phyloP scores from a whole-genome alignment of 1,140 invertebrate species.

The Wiebesia pumilae region DNA sequence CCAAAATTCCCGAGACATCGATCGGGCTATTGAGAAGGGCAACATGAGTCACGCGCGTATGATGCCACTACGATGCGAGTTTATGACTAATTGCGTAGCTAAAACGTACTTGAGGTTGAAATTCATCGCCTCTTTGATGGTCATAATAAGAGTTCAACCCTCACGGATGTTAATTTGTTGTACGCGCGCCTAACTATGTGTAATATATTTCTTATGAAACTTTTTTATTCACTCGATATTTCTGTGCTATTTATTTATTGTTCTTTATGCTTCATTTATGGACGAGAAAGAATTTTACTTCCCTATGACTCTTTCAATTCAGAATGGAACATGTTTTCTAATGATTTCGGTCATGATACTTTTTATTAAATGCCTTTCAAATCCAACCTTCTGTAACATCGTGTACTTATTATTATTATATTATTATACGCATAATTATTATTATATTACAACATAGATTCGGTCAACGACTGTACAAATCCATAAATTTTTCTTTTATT shows the following conservation, averaged over 20 bases:
- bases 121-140: constrained; percentile 35
- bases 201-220: neutral
- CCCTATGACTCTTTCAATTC: neutral
- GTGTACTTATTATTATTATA: no score
- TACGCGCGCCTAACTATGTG: neutral
- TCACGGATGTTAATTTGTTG: neutral
- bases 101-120: constrained; percentile 7
- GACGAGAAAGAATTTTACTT: neutral
- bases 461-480: no score
- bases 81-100: constrained; percentile 44
- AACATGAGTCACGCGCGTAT: neutral
- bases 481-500: no score
- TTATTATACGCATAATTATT: no score
- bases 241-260: neutral
- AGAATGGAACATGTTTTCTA: no score
- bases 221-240: neutral
- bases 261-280: neutral
- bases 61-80: neutral
- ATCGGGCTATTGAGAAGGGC: constrained; percentile 1
- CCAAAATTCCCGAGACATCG: constrained; percentile 23
- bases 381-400: no score
- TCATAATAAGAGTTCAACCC: constrained; percentile 15
- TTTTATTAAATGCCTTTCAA: no score
- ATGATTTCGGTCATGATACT: no score
- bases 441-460: no score